Evolutionary conservation across 2,797 vertebrate genomes (phyloP).

Genomic region (Orientallactaga sibirica): DNA sequence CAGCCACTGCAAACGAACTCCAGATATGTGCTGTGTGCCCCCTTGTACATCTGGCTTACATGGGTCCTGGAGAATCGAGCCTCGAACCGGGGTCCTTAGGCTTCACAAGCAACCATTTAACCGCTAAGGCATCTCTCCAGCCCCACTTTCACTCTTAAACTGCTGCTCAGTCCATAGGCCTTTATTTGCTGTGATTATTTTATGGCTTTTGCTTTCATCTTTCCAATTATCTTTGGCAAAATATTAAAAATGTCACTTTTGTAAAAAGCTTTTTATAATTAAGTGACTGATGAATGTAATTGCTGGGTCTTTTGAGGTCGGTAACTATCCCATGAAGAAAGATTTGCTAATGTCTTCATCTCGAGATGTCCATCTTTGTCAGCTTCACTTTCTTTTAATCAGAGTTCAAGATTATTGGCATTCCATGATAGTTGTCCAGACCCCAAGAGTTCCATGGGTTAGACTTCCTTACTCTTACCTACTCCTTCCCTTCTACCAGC

Average conservation of each 20-base stretch:
- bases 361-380: slow-evolving; percentile 12
- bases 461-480: background rate
- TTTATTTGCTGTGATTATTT: background rate
- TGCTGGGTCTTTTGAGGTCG: slow-evolving; percentile 38
- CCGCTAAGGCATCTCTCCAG: too few relatives aligned
- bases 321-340: slow-evolving; percentile 32
- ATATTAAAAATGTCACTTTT: slow-evolving; percentile 48
- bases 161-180: background rate
- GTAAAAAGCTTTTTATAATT: background rate
- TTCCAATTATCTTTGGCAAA: slow-evolving; percentile 38
- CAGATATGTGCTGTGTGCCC: too few relatives aligned
- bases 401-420: background rate
- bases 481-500: background rate
- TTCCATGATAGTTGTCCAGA: slow-evolving; percentile 56
- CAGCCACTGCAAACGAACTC: too few relatives aligned
- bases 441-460: background rate
- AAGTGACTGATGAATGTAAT: background rate
- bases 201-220: slow-evolving; percentile 33
- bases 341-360: background rate
- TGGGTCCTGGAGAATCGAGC: too few relatives aligned
- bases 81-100: too few relatives aligned
- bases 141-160: background rate
- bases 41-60: too few relatives aligned
- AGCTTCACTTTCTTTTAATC: slow-evolving; percentile 16
- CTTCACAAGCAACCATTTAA: too few relatives aligned